Percentiles rank a stretch among this genome's conserved stretches.
Evolutionary conservation across 1,140 invertebrate species (phyloP).

Genomic region (Scaptodrosophila lebanonensis): DNA sequence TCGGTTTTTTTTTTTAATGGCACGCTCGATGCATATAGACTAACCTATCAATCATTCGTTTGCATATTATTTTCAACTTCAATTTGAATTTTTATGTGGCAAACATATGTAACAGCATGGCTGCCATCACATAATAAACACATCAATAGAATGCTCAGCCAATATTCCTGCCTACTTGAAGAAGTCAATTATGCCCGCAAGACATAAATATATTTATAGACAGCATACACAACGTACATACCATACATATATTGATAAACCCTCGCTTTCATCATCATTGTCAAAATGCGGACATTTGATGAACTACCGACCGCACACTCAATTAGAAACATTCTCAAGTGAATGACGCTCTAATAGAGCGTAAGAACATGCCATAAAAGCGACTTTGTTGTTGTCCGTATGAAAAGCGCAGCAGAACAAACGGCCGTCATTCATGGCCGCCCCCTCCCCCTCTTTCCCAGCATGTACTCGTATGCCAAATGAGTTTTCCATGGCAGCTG

Average conservation of each 20-base stretch:
- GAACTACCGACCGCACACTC: slow-evolving; percentile 23
- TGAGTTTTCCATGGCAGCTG: slow-evolving; percentile 14
- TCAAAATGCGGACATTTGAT: slow-evolving; percentile 44
- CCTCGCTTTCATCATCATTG: slow-evolving; percentile 36
- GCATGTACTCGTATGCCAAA: slow-evolving; percentile 41
- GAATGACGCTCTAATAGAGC: slow-evolving; percentile 9
- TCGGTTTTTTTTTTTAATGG: too few relatives aligned
- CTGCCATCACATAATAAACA: too few relatives aligned
- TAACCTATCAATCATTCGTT: too few relatives aligned
- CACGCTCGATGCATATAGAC: too few relatives aligned
- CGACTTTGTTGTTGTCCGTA: slow-evolving; percentile 22
- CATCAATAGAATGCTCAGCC: too few relatives aligned
- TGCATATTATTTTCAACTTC: too few relatives aligned
- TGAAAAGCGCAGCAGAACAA: slow-evolving; percentile 33
- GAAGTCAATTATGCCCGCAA: slow-evolving; percentile 38
- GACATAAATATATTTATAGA: slow-evolving; percentile 35
- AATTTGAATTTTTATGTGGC: too few relatives aligned
- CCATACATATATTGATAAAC: slow-evolving; percentile 17
- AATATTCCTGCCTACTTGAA: too few relatives aligned
- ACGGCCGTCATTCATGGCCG: slow-evolving; percentile 46
- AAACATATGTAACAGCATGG: too few relatives aligned
- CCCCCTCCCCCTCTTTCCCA: too few relatives aligned
- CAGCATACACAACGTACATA: slow-evolving; percentile 15
- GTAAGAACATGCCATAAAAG: slow-evolving; percentile 26
- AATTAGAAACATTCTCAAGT: slow-evolving; percentile 13